phyloP scores from a whole-genome alignment of 2,113 vertebrate genomes.

The Antidorcas marsupialis region DNA sequence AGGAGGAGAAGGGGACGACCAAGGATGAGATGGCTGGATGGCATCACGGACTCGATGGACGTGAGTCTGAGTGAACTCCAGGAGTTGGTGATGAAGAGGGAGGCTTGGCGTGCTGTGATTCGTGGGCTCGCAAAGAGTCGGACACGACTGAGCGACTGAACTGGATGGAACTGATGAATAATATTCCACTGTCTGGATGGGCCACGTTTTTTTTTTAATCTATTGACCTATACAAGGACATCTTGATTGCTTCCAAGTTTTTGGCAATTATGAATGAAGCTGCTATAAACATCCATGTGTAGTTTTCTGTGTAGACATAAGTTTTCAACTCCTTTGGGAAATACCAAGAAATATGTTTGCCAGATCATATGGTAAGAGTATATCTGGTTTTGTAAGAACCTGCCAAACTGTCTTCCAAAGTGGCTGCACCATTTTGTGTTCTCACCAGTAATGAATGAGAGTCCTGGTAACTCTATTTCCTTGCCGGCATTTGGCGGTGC shows the following conservation, averaged over 20 bases:
- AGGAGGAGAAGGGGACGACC: no score
- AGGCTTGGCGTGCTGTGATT: no score
- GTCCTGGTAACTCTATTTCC: fast-evolving
- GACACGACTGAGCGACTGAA: no score
- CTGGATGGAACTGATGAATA: background rate
- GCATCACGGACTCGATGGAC: no score
- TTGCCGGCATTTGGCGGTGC: background rate
- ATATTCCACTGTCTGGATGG: background rate
- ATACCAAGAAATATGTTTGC: background rate
- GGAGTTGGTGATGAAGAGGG: no score
- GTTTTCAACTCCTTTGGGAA: background rate
- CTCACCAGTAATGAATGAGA: background rate
- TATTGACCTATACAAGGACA: no score
- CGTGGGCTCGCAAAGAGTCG: no score
- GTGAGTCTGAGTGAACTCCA: no score
- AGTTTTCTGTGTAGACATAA: background rate
- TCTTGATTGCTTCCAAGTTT: background rate
- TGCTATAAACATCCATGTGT: background rate
- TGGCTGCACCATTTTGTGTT: background rate
- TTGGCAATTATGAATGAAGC: background rate
- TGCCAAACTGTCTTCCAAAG: background rate
- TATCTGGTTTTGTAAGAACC: background rate
- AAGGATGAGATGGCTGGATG: no score
- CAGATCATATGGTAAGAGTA: background rate
- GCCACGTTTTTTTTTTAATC: background rate